Evolutionary conservation across 1,140 invertebrate species (phyloP).

Genomic region (Zaprionus gabonicus): DNA sequence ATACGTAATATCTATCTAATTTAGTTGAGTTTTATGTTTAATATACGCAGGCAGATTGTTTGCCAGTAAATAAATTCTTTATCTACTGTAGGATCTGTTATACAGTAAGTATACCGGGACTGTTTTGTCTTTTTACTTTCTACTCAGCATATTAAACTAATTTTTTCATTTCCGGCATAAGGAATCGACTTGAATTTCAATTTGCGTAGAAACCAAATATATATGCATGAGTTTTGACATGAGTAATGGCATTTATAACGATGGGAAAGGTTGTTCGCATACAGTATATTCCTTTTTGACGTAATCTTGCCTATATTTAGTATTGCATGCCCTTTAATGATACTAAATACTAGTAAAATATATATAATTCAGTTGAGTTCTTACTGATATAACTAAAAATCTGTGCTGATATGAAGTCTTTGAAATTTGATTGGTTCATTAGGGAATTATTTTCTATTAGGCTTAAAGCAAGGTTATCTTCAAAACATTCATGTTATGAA

Average conservation of each 20-base stretch:
- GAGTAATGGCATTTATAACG: not conserved
- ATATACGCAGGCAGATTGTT: conserved; percentile 32
- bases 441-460: not conserved
- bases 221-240: not conserved
- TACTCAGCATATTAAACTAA: not conserved
- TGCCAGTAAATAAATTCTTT: conserved; percentile 37
- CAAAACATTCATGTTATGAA: conserved; percentile 5
- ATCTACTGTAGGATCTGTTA: conserved; percentile 2
- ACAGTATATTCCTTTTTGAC: conserved; percentile 1
- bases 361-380: too few species aligned
- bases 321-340: too few species aligned
- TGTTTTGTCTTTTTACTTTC: not conserved
- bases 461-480: not conserved
- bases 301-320: not conserved
- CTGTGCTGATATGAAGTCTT: too few species aligned
- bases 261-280: not conserved
- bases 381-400: too few species aligned
- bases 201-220: conserved; percentile 7
- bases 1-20: conserved; percentile 70
- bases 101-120: not conserved
- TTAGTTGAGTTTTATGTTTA: conserved; percentile 25
- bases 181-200: not conserved
- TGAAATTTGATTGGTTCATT: conserved; percentile 20
- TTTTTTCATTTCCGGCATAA: conserved; percentile 1
- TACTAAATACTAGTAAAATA: too few species aligned